Evolutionary conservation across 2,888 invertebrate genomes (phyloP), one percentile per base, ranked within the genome.

Genomic region (Oithona nana): DNA sequence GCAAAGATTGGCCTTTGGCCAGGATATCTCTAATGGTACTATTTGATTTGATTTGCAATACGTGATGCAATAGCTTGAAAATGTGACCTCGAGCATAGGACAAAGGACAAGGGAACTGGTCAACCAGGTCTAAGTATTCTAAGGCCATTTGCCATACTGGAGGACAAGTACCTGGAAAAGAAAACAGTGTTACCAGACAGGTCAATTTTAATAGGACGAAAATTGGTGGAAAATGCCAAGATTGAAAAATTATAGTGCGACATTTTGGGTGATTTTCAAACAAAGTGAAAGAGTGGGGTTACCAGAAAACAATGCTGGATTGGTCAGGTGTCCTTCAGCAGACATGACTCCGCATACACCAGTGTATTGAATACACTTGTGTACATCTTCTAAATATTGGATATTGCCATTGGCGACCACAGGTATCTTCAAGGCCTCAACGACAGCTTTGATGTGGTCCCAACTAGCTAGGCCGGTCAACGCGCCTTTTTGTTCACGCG

Each of bases 401-500:
- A 98, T 89, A 71, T 98, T 98, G 20, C 98, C 97, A 77, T 98
- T 98, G 28, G 95, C 93, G 72, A 97, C 83, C 70, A 98, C 88
- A 16, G 98, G 97, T 69, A 98, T 84, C 65, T 80, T 82, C 28
- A 97, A 81, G 64, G 83, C 82, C 67, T 88, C 80, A 69, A 89
- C 90, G 71, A 29, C 61, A 24, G 61, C 61, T 30, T 54, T 61
- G 1, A 57, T 39, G 16, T 39, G 29, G 8, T 57, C 31, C 50
- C 28, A 50, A 39, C 24, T 50, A 20, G 3, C 57, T 1, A 48
- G 72, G 20, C 97, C 97, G 2, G 97, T 97, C 22, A 88, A 74
- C 1, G 88, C 86, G n/a, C 97, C 97, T 73, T 92, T 94, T 74
- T 94, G 93, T 67, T 97, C 94, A 64, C 89, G 79, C 0, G 89